phyloP scores from a whole-genome alignment of 2,113 vertebrate genomes.

The Heterotilapia buettikoferi region DNA sequence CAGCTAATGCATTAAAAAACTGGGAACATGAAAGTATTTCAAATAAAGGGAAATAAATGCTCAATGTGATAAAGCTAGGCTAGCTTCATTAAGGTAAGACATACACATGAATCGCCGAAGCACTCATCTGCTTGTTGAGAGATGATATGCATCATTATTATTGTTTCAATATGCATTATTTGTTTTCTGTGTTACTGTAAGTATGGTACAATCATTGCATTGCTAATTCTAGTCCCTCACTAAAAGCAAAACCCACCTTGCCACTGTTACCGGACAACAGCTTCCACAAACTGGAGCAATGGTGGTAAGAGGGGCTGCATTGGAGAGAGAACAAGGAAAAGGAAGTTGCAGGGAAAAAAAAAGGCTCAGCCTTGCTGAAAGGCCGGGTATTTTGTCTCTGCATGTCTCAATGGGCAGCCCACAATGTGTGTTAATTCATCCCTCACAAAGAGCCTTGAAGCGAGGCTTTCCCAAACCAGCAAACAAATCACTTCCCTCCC shows the following conservation, averaged over 20 bases:
- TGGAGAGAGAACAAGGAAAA: slow-evolving; percentile 7
- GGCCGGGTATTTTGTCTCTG: slow-evolving; percentile 18
- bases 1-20: not conserved
- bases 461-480: slow-evolving; percentile 42
- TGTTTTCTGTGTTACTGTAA: not conserved
- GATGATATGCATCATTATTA: not conserved
- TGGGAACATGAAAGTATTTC: not conserved
- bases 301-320: not conserved
- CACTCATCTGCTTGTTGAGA: not conserved
- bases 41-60: not conserved
- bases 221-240: not conserved
- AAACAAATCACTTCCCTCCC: slow-evolving; percentile 44
- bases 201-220: not conserved
- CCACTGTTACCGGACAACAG: slow-evolving; percentile 13
- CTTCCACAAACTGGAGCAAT: not conserved
- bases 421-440: slow-evolving; percentile 58
- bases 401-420: slow-evolving; percentile 34
- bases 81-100: not conserved
- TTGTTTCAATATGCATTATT: not conserved
- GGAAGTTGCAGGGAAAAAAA: not conserved
- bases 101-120: not conserved
- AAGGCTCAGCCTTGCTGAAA: slow-evolving; percentile 22
- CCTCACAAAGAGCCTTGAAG: slow-evolving; percentile 46
- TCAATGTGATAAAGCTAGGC: not conserved
- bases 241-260: not conserved